Evolutionary conservation across 64 coral and sea anemone species (phyloP), one percentile per base, ranked within the genome.

Genomic region (Pocillopora damicornis): DNA sequence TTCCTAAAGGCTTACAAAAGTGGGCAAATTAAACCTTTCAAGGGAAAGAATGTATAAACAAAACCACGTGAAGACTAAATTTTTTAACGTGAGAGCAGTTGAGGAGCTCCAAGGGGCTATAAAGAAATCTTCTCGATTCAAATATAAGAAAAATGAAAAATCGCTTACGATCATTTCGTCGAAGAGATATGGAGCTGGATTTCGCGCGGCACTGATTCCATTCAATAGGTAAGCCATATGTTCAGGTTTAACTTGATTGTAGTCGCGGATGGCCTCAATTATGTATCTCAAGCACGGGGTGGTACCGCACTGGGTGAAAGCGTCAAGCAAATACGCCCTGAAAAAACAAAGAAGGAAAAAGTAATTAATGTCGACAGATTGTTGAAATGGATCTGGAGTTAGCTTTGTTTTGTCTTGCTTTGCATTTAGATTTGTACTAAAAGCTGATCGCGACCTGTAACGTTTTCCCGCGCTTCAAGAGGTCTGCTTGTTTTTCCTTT

Each of bases 251-350:
- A 92, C 86, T 65, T 83, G 51, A 61, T 94, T 18, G 38, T 81
- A 13, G 25, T 77, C 56, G 13, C 34, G 30, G 63, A 94, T 58
- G 22, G 72, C 34, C 37, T 75, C 76, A 22, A 88, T 58, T 16
- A 94, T 88, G 20, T 77, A 74, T 15, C 17, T 36, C 61, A 91
- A 63, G 42, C 93, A 94, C 8, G 83, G 64, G 9, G 59, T 73
- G 9, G 88, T 91, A 16, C 93, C 93, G 16, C 93, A 94, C 4
- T 94, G 93, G 16, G 89, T 60, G 15, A 94, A 37, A 26, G 93
- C 83, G n/a, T 94, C 93, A 63, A 88, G n/a, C 35, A 94, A 57
- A 61, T 90, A 91, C 65, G 89, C 85, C 38, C 93, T 94, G 88
- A 30, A 74, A 9, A 23, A 71, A 23, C 11, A 71, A 20, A 74